These are phyloP conservation scores for Stomorhina lunata DNA, from an alignment of 2,888 invertebrate genomes.

Conservation along the genomic window DNA sequence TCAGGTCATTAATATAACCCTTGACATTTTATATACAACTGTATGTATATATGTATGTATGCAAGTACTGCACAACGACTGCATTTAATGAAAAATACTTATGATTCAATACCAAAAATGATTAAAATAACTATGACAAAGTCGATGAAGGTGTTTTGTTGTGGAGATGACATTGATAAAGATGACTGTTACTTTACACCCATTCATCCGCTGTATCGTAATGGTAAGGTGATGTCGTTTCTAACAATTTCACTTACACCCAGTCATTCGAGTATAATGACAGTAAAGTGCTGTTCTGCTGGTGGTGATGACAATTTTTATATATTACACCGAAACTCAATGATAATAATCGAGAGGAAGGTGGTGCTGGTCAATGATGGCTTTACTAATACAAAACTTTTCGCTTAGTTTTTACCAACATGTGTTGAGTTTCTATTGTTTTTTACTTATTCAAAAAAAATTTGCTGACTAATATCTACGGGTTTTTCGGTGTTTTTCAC, in stretches of 20 bases:
- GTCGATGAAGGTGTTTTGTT: too few species aligned
- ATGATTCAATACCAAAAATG: slow-evolving; percentile 1
- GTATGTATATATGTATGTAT: not conserved
- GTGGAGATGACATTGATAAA: not conserved
- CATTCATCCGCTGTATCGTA: too few species aligned
- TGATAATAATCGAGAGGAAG: too few species aligned
- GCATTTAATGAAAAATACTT: not conserved
- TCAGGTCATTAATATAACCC: too few species aligned
- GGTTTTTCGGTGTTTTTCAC: not conserved
- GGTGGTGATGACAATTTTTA: not conserved
- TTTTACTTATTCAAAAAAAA: slow-evolving; percentile 28
- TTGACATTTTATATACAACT: too few species aligned
- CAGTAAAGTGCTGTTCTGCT: too few species aligned
- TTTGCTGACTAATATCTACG: slow-evolving; percentile 33
- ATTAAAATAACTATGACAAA: slow-evolving; percentile 2
- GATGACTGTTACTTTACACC: not conserved
- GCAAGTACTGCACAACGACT: too few species aligned
- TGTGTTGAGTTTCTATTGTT: slow-evolving; percentile 10
- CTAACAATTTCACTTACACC: not conserved
- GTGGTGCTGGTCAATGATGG: not conserved
- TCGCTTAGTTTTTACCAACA: not conserved
- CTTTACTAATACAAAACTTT: not conserved
- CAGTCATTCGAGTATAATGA: not conserved
- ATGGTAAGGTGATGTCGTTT: not conserved
- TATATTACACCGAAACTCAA: not conserved